A percentile compares a stretch with the other conserved stretches of the same genome.
Evolutionary conservation across 2,113 vertebrate species (phyloP).

Genomic region (Marmota flaviventris): DNA sequence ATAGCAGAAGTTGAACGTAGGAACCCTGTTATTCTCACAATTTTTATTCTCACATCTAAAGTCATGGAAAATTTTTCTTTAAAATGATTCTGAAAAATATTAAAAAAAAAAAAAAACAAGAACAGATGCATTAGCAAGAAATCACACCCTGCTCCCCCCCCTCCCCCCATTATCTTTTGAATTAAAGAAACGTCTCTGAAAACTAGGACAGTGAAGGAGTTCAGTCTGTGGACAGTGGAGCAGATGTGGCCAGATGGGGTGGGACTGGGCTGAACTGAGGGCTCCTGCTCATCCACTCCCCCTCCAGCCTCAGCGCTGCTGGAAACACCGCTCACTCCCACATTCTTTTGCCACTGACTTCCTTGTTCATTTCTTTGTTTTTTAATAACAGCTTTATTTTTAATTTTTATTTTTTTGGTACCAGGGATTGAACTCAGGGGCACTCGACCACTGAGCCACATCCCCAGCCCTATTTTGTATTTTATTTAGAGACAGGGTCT

Average conservation of each 20-base stretch:
- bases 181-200: background rate
- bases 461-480: no score
- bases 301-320: background rate
- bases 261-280: background rate
- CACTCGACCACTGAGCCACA: no score
- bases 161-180: background rate
- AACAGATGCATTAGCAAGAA: slow-evolving; percentile 32
- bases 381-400: background rate
- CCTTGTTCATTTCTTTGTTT: background rate
- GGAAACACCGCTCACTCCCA: background rate
- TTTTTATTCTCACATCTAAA: slow-evolving; percentile 42
- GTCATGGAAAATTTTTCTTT: background rate
- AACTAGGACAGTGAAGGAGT: background rate
- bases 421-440: no score
- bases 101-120: background rate
- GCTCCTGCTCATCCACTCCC: background rate
- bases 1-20: background rate
- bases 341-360: background rate
- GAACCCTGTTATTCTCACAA: background rate
- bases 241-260: background rate
- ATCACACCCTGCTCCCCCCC: background rate
- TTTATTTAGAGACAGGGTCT: no score
- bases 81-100: slow-evolving; percentile 11
- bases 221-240: background rate
- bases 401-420: no score